phyloP scores from a whole-genome alignment of 2,113 vertebrate genomes.

The Alethe diademata region DNA sequence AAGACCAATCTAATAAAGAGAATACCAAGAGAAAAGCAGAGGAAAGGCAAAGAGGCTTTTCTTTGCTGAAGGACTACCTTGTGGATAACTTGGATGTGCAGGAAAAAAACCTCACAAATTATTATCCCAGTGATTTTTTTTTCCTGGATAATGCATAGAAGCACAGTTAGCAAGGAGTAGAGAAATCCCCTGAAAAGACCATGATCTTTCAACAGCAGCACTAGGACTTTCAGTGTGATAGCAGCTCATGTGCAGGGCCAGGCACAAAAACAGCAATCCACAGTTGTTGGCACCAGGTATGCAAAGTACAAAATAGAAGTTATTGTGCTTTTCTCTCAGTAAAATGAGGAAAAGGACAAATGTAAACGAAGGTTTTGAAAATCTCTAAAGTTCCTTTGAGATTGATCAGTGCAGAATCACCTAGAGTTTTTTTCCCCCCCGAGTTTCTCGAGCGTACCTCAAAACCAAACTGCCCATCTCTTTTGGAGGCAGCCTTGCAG shows the following conservation, averaged over 20 bases:
- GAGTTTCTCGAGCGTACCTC: neutral
- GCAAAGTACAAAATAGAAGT: neutral
- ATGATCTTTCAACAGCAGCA: neutral
- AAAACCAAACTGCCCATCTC: neutral
- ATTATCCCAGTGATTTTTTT: no score
- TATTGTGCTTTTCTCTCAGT: neutral
- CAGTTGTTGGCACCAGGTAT: neutral
- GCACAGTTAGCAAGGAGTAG: neutral
- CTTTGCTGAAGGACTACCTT: neutral
- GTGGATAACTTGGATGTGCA: neutral
- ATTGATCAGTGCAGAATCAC: neutral
- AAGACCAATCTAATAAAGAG: neutral
- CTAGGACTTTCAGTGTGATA: no score
- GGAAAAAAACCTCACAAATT: neutral
- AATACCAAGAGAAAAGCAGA: neutral
- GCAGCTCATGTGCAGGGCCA: neutral
- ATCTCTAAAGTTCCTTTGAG: neutral
- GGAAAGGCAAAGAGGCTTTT: neutral
- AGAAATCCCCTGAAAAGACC: neutral
- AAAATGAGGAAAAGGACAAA: neutral
- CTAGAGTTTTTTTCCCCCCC: fast-evolving
- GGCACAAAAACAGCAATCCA: neutral
- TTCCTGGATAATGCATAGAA: neutral
- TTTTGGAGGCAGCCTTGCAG: neutral
- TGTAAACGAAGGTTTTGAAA: neutral